Conservation (phyloP, 2,888 invertebrate species). For the Drosophila quinaria region DNA sequence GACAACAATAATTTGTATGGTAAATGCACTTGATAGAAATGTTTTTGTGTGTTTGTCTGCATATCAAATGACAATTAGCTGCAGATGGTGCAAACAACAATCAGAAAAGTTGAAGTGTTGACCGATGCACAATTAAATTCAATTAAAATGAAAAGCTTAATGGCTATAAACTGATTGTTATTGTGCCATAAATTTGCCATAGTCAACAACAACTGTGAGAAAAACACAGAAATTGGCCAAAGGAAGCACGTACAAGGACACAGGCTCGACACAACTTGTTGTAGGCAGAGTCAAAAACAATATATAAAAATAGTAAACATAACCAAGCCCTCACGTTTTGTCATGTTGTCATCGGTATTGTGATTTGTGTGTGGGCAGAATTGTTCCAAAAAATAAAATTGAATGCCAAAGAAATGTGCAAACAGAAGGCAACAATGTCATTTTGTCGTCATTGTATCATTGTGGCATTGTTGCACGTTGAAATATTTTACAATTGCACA, state of each 20-base stretch:
- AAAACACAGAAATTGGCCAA: conserved; percentile 26
- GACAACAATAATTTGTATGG: conserved; percentile 22
- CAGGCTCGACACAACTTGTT: conserved; percentile 5
- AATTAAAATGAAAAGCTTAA: conserved; percentile 76
- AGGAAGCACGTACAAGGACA: conserved; percentile 34
- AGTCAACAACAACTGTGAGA: conserved; percentile 39
- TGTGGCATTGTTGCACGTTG: conserved; percentile 32
- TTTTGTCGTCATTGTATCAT: conserved; percentile 5
- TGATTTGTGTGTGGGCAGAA: conserved; percentile 27
- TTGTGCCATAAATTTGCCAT: conserved; percentile 64
- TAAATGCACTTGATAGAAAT: conserved; percentile 21
- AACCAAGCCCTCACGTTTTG: conserved; percentile 12
- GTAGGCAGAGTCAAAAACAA: conserved; percentile 17
- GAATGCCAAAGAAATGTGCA: conserved; percentile 56
- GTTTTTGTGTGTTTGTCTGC: conserved; percentile 21
- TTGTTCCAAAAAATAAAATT: conserved; percentile 30
- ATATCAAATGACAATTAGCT: conserved; percentile 67
- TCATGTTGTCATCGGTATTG: conserved; percentile 19
- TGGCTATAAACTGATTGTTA: conserved; percentile 68
- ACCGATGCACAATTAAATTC: conserved; percentile 76
- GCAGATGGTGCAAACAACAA: conserved; percentile 43
- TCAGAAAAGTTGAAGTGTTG: conserved; percentile 34
- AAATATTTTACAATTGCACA: conserved; percentile 63
- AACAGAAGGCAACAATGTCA: conserved; percentile 35
- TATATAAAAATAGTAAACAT: not conserved